phyloP scores from a whole-genome alignment of 1,140 invertebrate genomes.

The Holcopasites calliopsidis region DNA sequence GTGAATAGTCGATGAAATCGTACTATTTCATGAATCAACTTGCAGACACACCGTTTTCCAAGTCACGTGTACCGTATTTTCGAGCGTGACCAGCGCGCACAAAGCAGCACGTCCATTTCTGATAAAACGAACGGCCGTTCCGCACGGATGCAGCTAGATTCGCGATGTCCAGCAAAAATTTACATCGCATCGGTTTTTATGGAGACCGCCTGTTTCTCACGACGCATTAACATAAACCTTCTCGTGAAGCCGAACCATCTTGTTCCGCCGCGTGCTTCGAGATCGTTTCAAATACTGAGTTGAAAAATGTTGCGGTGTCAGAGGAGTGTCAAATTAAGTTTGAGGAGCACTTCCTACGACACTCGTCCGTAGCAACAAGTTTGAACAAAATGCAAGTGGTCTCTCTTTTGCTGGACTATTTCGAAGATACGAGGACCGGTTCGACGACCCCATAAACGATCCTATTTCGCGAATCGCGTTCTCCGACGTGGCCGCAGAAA shows the following conservation, averaged over 20 bases:
- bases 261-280: neutral
- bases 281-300: neutral
- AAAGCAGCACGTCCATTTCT: constrained; percentile 36
- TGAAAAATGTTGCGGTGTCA: neutral
- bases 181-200: neutral
- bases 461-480: constrained; percentile 9
- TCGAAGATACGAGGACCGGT: neutral
- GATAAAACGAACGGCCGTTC: constrained; percentile 36
- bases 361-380: too few species aligned
- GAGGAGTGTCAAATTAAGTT: neutral
- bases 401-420: neutral
- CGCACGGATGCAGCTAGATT: constrained; percentile 41
- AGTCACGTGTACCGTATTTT: constrained; percentile 60
- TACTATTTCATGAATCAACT: constrained; percentile 55
- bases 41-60: constrained; percentile 49
- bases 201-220: constrained; percentile 4
- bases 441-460: constrained; percentile 24
- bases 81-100: constrained; percentile 53
- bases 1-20: constrained; percentile 25
- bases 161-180: constrained; percentile 25
- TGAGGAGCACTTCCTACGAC: too few species aligned
- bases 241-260: too few species aligned
- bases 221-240: neutral
- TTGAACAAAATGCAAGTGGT: neutral
- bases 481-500: neutral